Conservation (phyloP, 2,113 vertebrate genomes). For the Scortum barcoo region DNA sequence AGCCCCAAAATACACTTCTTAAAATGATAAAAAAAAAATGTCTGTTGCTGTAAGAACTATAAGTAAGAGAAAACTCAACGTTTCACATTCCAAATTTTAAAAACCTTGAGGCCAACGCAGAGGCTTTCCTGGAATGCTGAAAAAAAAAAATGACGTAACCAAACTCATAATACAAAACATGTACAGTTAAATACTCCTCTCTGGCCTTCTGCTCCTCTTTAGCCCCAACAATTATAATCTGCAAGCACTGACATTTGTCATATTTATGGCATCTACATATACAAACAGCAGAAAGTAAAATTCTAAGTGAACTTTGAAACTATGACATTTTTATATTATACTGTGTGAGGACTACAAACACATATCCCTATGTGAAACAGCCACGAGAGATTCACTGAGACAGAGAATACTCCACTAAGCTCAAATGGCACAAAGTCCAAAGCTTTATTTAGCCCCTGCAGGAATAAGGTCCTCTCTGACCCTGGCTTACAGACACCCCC, state of each 20-base stretch:
- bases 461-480: conserved; percentile 49
- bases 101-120: background rate
- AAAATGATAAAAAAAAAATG: background rate
- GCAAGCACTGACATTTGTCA: background rate
- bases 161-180: background rate
- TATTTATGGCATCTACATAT: background rate
- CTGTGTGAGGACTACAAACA: background rate
- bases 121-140: background rate
- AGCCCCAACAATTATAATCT: background rate
- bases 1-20: background rate
- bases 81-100: too few relatives aligned
- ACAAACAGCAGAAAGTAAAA: too few relatives aligned
- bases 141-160: background rate
- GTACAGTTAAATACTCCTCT: background rate
- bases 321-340: background rate
- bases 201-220: background rate
- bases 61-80: too few relatives aligned
- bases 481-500: conserved; percentile 6
- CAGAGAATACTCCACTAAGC: conserved; percentile 18
- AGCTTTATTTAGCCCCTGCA: conserved; percentile 74
- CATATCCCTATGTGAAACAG: background rate
- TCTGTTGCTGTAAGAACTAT: too few relatives aligned
- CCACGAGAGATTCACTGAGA: conserved; percentile 2
- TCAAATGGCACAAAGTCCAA: conserved; percentile 44
- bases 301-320: background rate